Evolutionary conservation across 2,888 invertebrate species (phyloP).

Genomic region (Prenolepis imparis): DNA sequence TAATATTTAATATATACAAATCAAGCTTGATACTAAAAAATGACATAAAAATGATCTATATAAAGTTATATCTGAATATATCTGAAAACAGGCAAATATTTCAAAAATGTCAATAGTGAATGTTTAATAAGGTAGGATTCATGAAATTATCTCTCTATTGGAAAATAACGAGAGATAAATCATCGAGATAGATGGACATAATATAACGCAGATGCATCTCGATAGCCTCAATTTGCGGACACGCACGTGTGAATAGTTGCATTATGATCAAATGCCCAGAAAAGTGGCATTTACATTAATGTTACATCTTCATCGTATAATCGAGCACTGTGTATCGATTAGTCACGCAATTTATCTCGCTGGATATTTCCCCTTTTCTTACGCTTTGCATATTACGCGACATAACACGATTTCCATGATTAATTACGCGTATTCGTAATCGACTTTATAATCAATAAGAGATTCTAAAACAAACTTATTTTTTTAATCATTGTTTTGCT

Average conservation of each 20-base stretch:
- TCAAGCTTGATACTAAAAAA: not conserved
- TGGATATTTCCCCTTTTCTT: not conserved
- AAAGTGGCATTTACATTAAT: not conserved
- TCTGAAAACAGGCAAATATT: not conserved
- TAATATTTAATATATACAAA: not conserved
- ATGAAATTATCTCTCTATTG: not conserved
- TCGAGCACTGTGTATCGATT: not conserved
- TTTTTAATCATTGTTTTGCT: not conserved
- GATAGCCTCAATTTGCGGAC: not conserved
- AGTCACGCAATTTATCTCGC: not conserved
- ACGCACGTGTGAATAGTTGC: not conserved
- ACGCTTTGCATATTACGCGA: not conserved
- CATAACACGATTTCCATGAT: not conserved
- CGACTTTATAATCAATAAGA: not conserved
- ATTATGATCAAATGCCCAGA: not conserved
- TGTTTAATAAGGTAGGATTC: constrained; percentile 3
- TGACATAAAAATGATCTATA: not conserved
- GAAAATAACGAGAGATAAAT: constrained; percentile 10
- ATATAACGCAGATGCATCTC: not conserved
- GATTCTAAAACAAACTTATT: not conserved
- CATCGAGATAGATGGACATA: not conserved
- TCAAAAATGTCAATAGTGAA: not conserved
- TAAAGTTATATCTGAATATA: not conserved
- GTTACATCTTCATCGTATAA: not conserved
- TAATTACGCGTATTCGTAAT: not conserved